Evolutionary conservation across 2,113 vertebrate species (phyloP).

Genomic region (Plotosus lineatus): DNA sequence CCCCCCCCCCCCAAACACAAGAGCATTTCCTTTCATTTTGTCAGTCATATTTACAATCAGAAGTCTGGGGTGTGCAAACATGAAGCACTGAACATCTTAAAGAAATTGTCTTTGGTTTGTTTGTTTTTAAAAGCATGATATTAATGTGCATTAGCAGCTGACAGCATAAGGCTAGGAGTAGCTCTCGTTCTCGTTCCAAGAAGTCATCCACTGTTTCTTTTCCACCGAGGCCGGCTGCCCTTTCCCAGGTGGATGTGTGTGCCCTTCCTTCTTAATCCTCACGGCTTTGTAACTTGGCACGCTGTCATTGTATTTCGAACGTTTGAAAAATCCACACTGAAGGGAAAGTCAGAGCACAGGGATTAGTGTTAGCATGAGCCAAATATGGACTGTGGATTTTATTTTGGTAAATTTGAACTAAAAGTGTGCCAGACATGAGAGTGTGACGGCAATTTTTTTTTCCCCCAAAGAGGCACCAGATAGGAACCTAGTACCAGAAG

Average conservation of each 20-base stretch:
- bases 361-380: constrained; percentile 15
- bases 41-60: constrained; percentile 35
- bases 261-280: constrained; percentile 86
- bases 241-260: constrained; percentile 73
- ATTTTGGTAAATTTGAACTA: neutral
- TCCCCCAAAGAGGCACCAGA: constrained; percentile 3
- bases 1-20: too few species aligned
- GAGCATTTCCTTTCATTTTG: constrained; percentile 12
- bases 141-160: neutral
- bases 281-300: constrained; percentile 91
- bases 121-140: constrained; percentile 20
- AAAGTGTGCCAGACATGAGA: neutral
- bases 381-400: neutral
- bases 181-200: constrained; percentile 88
- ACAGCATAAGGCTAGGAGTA: constrained; percentile 76
- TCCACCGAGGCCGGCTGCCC: constrained; percentile 70
- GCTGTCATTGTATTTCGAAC: constrained; percentile 86
- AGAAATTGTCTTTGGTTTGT: constrained; percentile 25
- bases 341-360: constrained; percentile 29
- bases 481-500: neutral
- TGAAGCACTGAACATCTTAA: constrained; percentile 21
- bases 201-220: constrained; percentile 92
- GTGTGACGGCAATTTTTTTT: neutral
- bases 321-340: constrained; percentile 94
- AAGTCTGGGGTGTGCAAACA: constrained; percentile 51